phyloP scores from a whole-genome alignment of 2,113 vertebrate genomes.

The Mesocricetus auratus region DNA sequence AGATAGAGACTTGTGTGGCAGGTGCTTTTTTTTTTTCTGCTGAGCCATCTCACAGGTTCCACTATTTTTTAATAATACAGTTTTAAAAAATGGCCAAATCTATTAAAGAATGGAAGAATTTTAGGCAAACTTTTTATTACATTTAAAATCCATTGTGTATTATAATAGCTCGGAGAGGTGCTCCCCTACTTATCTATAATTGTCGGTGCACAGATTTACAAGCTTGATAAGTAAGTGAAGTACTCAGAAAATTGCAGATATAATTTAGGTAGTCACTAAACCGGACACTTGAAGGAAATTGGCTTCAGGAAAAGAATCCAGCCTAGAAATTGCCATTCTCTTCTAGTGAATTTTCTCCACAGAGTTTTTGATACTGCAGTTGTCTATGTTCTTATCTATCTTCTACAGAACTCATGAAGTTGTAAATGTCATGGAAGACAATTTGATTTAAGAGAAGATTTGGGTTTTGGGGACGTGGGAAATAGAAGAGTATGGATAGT shows the following conservation, averaged over 20 bases:
- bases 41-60: background rate
- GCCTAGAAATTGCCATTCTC: conserved; percentile 82
- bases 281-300: conserved; percentile 75
- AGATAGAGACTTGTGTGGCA: background rate
- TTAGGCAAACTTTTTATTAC: conserved; percentile 87
- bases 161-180: conserved; percentile 87
- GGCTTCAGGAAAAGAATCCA: conserved; percentile 63
- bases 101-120: conserved; percentile 87
- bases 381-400: conserved; percentile 83
- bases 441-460: background rate
- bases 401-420: conserved; percentile 77
- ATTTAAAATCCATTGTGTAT: conserved; percentile 88
- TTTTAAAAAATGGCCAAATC: conserved; percentile 86
- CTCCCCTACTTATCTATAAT: conserved; percentile 84
- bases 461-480: background rate
- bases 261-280: conserved; percentile 85
- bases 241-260: conserved; percentile 82
- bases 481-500: background rate
- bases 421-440: background rate
- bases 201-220: conserved; percentile 86
- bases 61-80: conserved; percentile 75
- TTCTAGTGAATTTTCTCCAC: conserved; percentile 73
- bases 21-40: background rate
- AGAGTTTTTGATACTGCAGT: conserved; percentile 79
- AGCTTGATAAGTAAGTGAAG: conserved; percentile 85